A percentile compares a stretch with the other conserved stretches of the same genome.
Conservation (phyloP, 2,888 invertebrate genomes). For the Eupithecia tripunctaria region DNA sequence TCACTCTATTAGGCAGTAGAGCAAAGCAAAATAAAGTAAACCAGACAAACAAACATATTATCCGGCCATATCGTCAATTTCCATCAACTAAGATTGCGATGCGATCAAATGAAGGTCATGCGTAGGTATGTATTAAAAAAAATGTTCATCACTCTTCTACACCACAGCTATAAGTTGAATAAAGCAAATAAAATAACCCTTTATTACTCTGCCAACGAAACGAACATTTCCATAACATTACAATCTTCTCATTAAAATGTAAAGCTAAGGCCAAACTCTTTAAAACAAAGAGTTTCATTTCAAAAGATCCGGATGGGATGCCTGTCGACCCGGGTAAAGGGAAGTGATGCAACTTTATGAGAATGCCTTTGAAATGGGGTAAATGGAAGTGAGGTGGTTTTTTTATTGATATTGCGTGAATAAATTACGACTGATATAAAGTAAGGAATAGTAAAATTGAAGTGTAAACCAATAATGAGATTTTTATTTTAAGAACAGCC, state of each 20-base stretch:
- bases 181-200: neutral
- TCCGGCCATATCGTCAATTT: neutral
- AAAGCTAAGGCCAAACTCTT: slow-evolving; percentile 50
- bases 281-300: slow-evolving; percentile 58
- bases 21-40: too few relatives aligned
- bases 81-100: neutral
- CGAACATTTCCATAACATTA: slow-evolving; percentile 27
- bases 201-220: slow-evolving; percentile 4
- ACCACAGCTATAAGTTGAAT: neutral
- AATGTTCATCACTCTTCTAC: neutral
- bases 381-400: neutral
- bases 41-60: too few relatives aligned
- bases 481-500: too few relatives aligned
- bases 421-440: neutral
- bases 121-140: neutral
- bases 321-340: slow-evolving; percentile 50
- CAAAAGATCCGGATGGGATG: slow-evolving; percentile 51
- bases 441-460: neutral
- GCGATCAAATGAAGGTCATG: neutral
- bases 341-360: slow-evolving; percentile 51
- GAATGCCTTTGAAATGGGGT: slow-evolving; percentile 6
- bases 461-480: neutral
- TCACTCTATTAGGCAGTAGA: too few relatives aligned
- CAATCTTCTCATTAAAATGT: slow-evolving; percentile 48
- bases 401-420: slow-evolving; percentile 5